Base-by-base conservation (phyloP, 2,113 vertebrate genomes). In the Heteronetta atricapilla region DNA sequence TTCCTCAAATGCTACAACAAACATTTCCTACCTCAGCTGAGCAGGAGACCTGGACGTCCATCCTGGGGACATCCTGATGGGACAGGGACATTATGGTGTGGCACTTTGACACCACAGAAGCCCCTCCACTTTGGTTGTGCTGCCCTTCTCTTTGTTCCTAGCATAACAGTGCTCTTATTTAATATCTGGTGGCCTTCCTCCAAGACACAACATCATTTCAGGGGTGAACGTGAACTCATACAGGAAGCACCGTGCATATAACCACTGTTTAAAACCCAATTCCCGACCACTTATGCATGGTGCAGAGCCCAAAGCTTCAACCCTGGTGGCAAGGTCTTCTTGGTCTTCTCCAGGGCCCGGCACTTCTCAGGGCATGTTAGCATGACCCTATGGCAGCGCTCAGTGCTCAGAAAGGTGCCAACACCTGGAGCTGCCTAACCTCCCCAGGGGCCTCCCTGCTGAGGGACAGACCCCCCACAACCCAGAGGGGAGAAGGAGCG, bases 401-500 rank as follows among this genome's bases (percentile, higher is more conserved):
- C 33, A 31, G 33, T 6, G 28, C 58, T 56, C 62, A 17, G 29
- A 75, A 63, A 70, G 15, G 29, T 56, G 79, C 34, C 88, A 72
- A 67, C 14, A 42, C 12, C 56, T 53, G 60, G 26, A 60, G 92
- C 69, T 94, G 75, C 93, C 90, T 88, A 84, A 88, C 69, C 29
- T 4, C 56, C 62, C 82, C 36, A 44, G 64, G 40, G 68, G 46
- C n/a, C 56, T 66, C 59, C 2, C 29, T 25, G 81, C 26, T 36
- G 62, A 13, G 14, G 5, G 29, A 67, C 69, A 56, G 38, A 7
- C 4, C 52, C 10, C 6, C 29, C 4, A 48, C 48, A 72, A 23
- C 56, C 46, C 44, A 60, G 53, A 12, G 22, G 1, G 18, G 15
- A 2, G 68, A 58, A 55, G 13, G 50, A 33, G 66, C 0, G 64